Percentiles rank a stretch among this genome's conserved stretches.
phyloP scores from a whole-genome alignment of 2,113 vertebrate genomes.

The Rostratula benghalensis region DNA sequence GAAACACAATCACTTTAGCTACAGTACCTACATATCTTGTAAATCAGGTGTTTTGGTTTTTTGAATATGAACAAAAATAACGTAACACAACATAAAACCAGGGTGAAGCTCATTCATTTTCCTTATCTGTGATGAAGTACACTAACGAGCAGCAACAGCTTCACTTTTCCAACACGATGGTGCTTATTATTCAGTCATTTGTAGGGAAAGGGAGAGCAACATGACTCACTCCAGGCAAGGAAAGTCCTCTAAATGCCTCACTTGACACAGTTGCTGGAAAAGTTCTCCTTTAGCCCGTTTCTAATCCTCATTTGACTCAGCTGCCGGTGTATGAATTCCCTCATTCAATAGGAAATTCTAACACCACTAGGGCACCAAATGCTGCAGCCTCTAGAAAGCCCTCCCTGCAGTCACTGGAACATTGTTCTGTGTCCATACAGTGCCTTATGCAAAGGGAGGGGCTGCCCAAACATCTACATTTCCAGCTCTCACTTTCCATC shows the following conservation, averaged over 20 bases:
- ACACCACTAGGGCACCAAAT: background rate
- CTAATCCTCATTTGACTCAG: background rate
- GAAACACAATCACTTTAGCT: background rate
- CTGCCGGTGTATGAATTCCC: background rate
- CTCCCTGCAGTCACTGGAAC: background rate
- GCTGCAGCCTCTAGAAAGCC: background rate
- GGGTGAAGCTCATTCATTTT: background rate
- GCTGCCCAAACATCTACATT: background rate
- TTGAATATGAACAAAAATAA: background rate
- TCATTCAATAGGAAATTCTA: background rate
- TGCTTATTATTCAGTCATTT: background rate
- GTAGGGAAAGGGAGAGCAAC: background rate
- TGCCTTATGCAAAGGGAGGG: rapidly evolving
- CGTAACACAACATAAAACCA: background rate
- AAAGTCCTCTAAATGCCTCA: background rate
- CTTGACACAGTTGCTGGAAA: background rate
- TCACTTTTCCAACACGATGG: background rate
- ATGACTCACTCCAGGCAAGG: background rate
- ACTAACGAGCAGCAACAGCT: background rate
- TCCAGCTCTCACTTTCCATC: background rate
- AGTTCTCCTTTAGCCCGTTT: background rate
- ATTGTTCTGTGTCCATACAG: rapidly evolving
- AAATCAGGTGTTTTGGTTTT: background rate
- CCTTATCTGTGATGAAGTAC: background rate
- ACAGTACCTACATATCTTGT: background rate